Evolutionary conservation across 2,888 invertebrate species (phyloP), one percentile per base, ranked within the genome.

Genomic region (Andricus curvator): DNA sequence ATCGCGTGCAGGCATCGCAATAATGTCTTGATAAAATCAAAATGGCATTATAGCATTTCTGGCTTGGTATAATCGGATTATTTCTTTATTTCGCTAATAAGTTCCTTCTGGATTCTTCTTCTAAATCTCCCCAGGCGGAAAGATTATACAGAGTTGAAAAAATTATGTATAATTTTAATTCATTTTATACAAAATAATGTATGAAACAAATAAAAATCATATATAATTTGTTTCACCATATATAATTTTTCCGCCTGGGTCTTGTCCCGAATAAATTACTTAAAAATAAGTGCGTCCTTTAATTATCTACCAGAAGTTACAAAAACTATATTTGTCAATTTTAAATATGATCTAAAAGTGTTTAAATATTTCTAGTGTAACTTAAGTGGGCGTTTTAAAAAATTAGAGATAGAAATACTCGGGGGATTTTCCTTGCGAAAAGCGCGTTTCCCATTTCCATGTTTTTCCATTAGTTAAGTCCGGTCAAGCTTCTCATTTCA

Each of bases 381-480:
- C 17, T 48, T 4, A 48, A 17, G 4, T 44, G 44, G 15, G 15
- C 44, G 13, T 13, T 48, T 48, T 48, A 15, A 48, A 44, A 48
- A 48, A 48, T 41, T 56, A 62, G 15, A 25, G 25, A 25, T 29
- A 15, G 4, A 25, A 62, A 62, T 62, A 25, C 22, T 25, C 25
- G 6, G 25, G 6, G 29, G 25, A 13, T 25, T 62, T 62, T 62
- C 5, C 25, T 62, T 25, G 62, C 13, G 4, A 15, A 29, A 25
- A 25, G 13, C 62, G 11, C 29, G 17, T 17, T 64, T 29, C 17
- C 64, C 8, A 22, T 64, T 62, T 17, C 25, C 33, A 1, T n/a
- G n/a, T 17, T 74, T 56, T 74, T 74, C n/a, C 56, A 74, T 56
- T 37, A 74, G 74, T 56, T 37, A 13, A 74, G 56, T 60, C n/a